These are phyloP conservation scores for Rallus limicola DNA, from an alignment of 2,113 vertebrate genomes.

Conservation along the genomic window DNA sequence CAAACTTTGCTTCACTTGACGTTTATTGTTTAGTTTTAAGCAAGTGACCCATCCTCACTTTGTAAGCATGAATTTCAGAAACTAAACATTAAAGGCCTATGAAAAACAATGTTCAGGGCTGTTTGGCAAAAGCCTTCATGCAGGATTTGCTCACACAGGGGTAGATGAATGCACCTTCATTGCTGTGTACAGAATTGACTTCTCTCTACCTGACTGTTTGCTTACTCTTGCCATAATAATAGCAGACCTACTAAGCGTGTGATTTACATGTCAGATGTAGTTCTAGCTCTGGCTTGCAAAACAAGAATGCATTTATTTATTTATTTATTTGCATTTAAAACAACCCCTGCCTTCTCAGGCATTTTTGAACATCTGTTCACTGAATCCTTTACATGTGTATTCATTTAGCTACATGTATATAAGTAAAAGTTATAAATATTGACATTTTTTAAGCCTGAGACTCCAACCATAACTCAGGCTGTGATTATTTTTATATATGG, in stretches of 20 bases:
- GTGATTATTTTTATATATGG: neutral
- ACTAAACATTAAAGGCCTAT: neutral
- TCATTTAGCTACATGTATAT: neutral
- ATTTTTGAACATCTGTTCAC: constrained; percentile 36
- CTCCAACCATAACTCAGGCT: neutral
- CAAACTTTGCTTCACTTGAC: neutral
- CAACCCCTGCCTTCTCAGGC: neutral
- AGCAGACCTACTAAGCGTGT: rapidly evolving
- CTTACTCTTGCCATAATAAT: neutral
- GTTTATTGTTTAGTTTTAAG: rapidly evolving
- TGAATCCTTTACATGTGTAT: constrained; percentile 20
- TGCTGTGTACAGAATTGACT: neutral
- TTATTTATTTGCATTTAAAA: neutral
- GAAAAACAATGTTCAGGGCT: too few relatives aligned
- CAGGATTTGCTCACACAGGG: neutral
- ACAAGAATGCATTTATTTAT: neutral
- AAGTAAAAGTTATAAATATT: constrained; percentile 47
- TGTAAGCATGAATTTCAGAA: neutral
- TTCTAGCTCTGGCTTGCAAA: neutral
- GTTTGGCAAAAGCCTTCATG: neutral
- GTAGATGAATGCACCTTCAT: neutral
- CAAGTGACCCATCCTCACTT: neutral
- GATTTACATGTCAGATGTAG: neutral
- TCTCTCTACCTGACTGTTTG: neutral
- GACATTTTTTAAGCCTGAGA: constrained; percentile 1